These are phyloP conservation scores for Pheosia tremula DNA, from an alignment of 2,888 invertebrate species.

Conservation along the genomic window DNA sequence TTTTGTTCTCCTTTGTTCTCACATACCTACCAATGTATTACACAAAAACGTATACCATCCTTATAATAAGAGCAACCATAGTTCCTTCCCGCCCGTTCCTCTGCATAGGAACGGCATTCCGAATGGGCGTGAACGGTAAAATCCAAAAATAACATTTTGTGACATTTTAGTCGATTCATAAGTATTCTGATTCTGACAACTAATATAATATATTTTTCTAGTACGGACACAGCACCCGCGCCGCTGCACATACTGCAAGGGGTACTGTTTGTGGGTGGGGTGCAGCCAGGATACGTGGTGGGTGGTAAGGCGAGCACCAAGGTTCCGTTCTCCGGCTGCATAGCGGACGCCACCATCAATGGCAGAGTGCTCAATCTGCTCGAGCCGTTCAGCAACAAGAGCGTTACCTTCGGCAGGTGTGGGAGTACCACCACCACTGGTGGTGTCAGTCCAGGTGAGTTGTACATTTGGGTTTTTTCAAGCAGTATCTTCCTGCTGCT, in stretches of 20 bases:
- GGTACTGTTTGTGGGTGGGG: slow-evolving; percentile 94
- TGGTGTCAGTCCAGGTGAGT: slow-evolving; percentile 63
- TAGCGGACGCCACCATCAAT: slow-evolving; percentile 96
- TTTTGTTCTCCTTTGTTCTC: too few relatives aligned
- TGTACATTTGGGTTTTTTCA: too few relatives aligned
- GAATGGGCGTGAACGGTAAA: too few relatives aligned
- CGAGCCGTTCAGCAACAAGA: slow-evolving; percentile 62
- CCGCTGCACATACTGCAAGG: slow-evolving; percentile 87
- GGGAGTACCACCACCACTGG: slow-evolving; percentile 65
- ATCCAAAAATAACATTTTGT: too few relatives aligned
- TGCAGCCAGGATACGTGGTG: slow-evolving; percentile 86
- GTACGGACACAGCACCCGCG: slow-evolving; percentile 83
- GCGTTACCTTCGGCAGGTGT: slow-evolving; percentile 64
- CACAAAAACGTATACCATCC: too few relatives aligned
- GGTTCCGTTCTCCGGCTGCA: slow-evolving; percentile 93
- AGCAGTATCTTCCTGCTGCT: too few relatives aligned
- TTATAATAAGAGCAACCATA: too few relatives aligned
- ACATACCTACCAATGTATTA: too few relatives aligned
- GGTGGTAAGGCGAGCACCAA: slow-evolving; percentile 84
- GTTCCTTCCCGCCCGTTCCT: too few relatives aligned
- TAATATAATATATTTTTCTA: slow-evolving; percentile 32
- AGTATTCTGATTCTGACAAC: too few relatives aligned
- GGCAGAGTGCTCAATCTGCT: slow-evolving; percentile 82
- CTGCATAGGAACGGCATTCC: too few relatives aligned
- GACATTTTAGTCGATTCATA: too few relatives aligned